A percentile compares a stretch with the other conserved stretches of the same genome.
phyloP scores from a whole-genome alignment of 2,797 vertebrate species.

The Crax fasciolata region DNA sequence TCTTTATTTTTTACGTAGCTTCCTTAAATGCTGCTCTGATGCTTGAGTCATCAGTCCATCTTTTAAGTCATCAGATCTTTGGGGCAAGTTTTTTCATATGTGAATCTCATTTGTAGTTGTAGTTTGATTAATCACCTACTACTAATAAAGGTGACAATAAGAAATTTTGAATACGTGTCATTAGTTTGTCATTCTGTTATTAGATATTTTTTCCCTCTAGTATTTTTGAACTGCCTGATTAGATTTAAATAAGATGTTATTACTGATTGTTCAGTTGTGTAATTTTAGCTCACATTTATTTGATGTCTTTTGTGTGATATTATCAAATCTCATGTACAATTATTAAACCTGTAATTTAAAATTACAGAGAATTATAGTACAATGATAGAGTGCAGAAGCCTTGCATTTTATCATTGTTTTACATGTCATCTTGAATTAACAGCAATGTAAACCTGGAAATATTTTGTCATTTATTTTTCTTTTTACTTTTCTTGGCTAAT shows the following conservation, averaged over 20 bases:
- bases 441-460: conserved; percentile 26
- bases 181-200: background rate
- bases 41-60: background rate
- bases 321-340: background rate
- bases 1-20: background rate
- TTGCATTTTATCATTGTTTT: background rate
- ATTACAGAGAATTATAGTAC: background rate
- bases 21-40: background rate
- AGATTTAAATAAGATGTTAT: conserved; percentile 7
- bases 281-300: conserved; percentile 19
- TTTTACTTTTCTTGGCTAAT: background rate
- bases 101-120: background rate
- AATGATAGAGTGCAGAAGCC: background rate
- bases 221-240: background rate
- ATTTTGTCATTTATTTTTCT: background rate
- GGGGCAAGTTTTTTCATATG: background rate
- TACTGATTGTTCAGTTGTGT: background rate
- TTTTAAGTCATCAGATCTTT: background rate
- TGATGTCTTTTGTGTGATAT: background rate
- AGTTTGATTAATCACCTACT: background rate
- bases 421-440: conserved; percentile 5
- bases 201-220: background rate
- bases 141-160: background rate
- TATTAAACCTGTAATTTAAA: conserved; percentile 39
- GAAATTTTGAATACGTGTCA: background rate